Evolutionary conservation across 92 coral and sea anemone species (phyloP).

Genomic region (Chrysogorgia sp.): DNA sequence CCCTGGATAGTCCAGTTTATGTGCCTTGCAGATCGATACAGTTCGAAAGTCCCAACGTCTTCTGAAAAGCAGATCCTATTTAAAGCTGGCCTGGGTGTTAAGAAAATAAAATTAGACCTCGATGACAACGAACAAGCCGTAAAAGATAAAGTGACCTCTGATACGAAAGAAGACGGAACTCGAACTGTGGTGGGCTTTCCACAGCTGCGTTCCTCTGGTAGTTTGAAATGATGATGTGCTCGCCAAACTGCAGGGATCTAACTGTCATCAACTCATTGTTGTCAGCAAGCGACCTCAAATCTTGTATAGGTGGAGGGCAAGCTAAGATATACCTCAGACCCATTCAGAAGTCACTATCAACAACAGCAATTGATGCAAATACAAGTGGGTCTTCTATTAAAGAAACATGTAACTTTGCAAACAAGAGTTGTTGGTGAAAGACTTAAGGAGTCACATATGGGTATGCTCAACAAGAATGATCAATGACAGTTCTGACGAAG

Average conservation of each 20-base stretch:
- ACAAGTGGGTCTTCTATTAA: conserved; percentile 43
- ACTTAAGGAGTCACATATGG: conserved; percentile 45
- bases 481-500: conserved; percentile 13
- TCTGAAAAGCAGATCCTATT: conserved; percentile 62
- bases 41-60: conserved; percentile 51
- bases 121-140: conserved; percentile 67
- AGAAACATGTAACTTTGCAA: conserved; percentile 54
- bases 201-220: conserved; percentile 46
- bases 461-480: conserved; percentile 28
- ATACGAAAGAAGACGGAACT: conserved; percentile 38
- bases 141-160: conserved; percentile 50
- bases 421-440: conserved; percentile 46
- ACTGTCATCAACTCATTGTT: conserved; percentile 42
- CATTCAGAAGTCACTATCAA: conserved; percentile 60
- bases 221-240: conserved; percentile 58
- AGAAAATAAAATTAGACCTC: conserved; percentile 63
- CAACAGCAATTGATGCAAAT: conserved; percentile 44
- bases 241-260: conserved; percentile 46
- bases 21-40: conserved; percentile 60
- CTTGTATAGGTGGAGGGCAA: conserved; percentile 56
- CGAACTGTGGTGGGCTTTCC: conserved; percentile 45
- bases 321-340: conserved; percentile 54
- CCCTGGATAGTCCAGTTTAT: conserved; percentile 58
- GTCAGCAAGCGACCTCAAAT: conserved; percentile 56
- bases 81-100: conserved; percentile 65